Conservation (phyloP, 2,113 vertebrate species). For the Taxidea taxus region DNA sequence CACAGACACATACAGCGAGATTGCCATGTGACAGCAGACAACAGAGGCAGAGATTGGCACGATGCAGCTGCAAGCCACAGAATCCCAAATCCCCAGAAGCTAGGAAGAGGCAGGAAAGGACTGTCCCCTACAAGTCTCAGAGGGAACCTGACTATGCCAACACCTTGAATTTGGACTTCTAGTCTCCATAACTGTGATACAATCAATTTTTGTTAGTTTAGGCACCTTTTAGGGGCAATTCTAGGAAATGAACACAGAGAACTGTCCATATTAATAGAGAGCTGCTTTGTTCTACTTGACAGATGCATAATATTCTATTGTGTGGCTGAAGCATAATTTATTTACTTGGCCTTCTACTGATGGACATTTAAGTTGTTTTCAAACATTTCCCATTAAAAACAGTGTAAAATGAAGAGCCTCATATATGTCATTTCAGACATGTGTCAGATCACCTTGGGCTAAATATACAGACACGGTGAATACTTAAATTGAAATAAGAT, state of each 20-base stretch:
- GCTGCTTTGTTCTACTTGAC: not conserved
- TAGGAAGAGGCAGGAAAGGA: not conserved
- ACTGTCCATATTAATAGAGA: not conserved
- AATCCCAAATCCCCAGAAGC: not conserved
- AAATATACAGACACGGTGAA: not conserved
- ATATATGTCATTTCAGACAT: not conserved
- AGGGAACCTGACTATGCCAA: not conserved
- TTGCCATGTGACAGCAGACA: not conserved
- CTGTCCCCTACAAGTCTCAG: not conserved
- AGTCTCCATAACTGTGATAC: not conserved
- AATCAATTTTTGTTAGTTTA: not conserved
- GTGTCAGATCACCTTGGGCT: not conserved
- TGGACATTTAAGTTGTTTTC: not conserved
- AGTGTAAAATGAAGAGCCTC: not conserved
- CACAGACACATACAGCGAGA: not conserved
- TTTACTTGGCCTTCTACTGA: not conserved
- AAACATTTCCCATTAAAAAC: conserved; percentile 10
- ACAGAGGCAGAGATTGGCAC: not conserved
- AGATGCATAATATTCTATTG: not conserved
- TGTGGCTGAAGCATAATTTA: not conserved
- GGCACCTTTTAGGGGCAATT: not conserved
- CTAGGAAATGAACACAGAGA: not conserved
- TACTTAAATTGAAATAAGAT: not conserved
- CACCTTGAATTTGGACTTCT: not conserved
- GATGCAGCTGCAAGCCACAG: not conserved